These are phyloP conservation scores for Lordiphosa stackelbergi DNA, from an alignment of 1,140 invertebrate species.

Conservation along the genomic window DNA sequence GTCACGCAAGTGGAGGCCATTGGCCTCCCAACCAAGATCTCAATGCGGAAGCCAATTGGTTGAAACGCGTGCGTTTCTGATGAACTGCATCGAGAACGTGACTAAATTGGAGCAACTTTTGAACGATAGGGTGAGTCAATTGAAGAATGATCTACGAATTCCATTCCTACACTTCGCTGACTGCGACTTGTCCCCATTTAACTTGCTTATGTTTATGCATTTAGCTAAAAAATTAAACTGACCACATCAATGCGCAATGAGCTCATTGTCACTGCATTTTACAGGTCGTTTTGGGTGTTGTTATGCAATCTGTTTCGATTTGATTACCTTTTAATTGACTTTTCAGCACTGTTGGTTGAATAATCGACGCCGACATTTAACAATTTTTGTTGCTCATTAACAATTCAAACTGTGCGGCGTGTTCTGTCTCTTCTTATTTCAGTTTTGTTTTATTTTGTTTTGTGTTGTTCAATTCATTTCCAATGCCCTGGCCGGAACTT, in stretches of 20 bases:
- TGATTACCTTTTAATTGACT: slow-evolving; percentile 74
- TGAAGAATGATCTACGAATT: not conserved
- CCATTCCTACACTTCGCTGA: slow-evolving; percentile 1
- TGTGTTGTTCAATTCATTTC: slow-evolving; percentile 46
- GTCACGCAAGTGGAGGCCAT: slow-evolving; percentile 51
- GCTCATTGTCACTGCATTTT: slow-evolving; percentile 44
- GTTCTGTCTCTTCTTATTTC: slow-evolving; percentile 33
- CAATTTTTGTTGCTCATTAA: slow-evolving; percentile 62
- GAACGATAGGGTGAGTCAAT: too few relatives aligned
- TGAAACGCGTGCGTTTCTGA: slow-evolving; percentile 8
- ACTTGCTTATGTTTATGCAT: slow-evolving; percentile 5
- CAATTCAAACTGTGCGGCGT: slow-evolving; percentile 52
- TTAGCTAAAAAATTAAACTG: slow-evolving; percentile 18
- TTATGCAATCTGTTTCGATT: slow-evolving; percentile 71
- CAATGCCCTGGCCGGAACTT: slow-evolving; percentile 53
- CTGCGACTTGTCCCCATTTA: slow-evolving; percentile 8
- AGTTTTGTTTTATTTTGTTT: slow-evolving; percentile 6
- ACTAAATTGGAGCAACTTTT: too few relatives aligned
- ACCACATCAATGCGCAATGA: slow-evolving; percentile 45
- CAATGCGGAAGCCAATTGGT: slow-evolving; percentile 53
- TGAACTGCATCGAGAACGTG: not conserved
- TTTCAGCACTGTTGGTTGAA: slow-evolving; percentile 55
- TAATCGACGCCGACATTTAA: slow-evolving; percentile 55
- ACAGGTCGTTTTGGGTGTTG: slow-evolving; percentile 16
- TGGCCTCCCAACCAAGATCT: slow-evolving; percentile 18